A percentile compares a stretch with the other conserved stretches of the same genome.
phyloP scores from a whole-genome alignment of 2,113 vertebrate species.

The Prunella fulvescens region DNA sequence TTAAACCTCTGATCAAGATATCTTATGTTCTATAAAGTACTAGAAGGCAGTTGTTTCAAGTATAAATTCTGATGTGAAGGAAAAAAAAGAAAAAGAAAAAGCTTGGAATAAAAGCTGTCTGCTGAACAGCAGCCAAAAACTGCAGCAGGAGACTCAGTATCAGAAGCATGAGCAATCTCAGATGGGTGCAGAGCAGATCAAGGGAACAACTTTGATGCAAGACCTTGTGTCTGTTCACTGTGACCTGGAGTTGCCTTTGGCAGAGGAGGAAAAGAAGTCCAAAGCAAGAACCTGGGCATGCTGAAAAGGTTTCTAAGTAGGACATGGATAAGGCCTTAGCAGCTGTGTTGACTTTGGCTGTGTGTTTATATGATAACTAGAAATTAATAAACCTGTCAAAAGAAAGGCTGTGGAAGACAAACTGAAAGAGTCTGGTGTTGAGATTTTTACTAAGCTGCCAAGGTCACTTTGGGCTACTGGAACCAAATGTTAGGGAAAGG shows the following conservation, averaged over 20 bases:
- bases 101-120: background rate
- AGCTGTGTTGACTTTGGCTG: background rate
- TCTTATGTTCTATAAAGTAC: background rate
- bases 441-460: background rate
- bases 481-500: background rate
- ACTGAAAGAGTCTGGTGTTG: background rate
- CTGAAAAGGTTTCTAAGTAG: background rate
- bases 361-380: background rate
- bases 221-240: background rate
- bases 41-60: background rate
- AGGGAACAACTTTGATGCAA: background rate
- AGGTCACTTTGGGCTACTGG: background rate
- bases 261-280: background rate
- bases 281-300: background rate
- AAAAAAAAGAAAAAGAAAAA: background rate
- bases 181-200: background rate
- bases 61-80: background rate
- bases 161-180: background rate
- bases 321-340: background rate
- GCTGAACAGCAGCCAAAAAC: background rate
- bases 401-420: background rate
- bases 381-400: background rate
- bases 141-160: background rate
- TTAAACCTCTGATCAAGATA: background rate
- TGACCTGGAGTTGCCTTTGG: background rate